Percentiles rank a stretch among this genome's conserved stretches.
Conservation (phyloP, 2,888 invertebrate genomes). For the Brenthis ino region DNA sequence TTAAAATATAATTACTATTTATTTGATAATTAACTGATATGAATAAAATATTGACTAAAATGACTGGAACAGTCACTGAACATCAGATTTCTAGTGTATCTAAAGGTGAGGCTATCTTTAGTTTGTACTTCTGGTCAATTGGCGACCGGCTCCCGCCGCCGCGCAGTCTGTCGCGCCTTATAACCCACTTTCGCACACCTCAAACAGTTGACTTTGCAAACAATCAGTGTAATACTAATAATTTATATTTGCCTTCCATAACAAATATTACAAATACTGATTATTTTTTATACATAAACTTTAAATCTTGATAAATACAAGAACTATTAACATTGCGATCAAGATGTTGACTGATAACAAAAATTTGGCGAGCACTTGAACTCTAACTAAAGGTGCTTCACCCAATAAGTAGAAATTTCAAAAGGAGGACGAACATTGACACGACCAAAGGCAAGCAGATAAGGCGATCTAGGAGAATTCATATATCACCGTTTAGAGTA, state of each 20-base stretch:
- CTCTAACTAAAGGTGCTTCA: slow-evolving; percentile 22
- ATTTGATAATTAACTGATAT: neutral
- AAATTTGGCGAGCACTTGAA: slow-evolving; percentile 6
- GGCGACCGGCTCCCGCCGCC: slow-evolving; percentile 64
- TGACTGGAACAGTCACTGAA: neutral
- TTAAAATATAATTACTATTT: neutral
- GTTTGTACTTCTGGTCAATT: slow-evolving; percentile 50
- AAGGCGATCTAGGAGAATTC: slow-evolving; percentile 64
- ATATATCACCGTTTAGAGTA: slow-evolving; percentile 50
- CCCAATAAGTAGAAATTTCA: slow-evolving; percentile 27
- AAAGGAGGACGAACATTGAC: slow-evolving; percentile 62
- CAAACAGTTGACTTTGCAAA: slow-evolving; percentile 36
- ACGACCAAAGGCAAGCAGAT: slow-evolving; percentile 70
- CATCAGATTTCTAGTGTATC: slow-evolving; percentile 9
- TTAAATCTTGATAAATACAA: neutral
- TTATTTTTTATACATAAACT: neutral
- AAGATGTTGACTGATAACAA: slow-evolving; percentile 15
- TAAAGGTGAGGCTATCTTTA: slow-evolving; percentile 39
- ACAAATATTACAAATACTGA: neutral
- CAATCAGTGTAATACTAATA: neutral
- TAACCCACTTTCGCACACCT: slow-evolving; percentile 58
- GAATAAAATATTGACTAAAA: neutral
- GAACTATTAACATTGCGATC: neutral
- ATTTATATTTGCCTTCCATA: neutral
- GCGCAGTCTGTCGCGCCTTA: slow-evolving; percentile 65